These are phyloP conservation scores for Arizona elegans DNA, from an alignment of 2,113 vertebrate species.

Conservation along the genomic window DNA sequence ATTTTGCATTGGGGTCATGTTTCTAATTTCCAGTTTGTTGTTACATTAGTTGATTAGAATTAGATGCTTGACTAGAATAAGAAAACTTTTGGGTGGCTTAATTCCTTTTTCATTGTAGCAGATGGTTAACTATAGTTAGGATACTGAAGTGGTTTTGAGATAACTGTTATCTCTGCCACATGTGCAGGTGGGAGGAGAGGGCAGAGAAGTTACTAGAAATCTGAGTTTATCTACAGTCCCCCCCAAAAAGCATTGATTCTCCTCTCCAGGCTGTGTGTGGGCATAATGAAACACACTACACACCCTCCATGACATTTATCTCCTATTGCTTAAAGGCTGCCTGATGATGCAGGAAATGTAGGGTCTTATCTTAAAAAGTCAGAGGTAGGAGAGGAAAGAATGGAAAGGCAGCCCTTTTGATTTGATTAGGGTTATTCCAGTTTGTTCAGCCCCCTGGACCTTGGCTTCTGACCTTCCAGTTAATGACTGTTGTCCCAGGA, in stretches of 20 bases:
- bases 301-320: constrained; percentile 25
- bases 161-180: background rate
- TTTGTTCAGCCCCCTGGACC: background rate
- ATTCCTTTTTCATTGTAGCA: background rate
- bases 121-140: background rate
- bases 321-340: constrained; percentile 38
- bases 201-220: background rate
- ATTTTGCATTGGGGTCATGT: background rate
- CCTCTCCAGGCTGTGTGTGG: constrained; percentile 45
- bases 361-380: constrained; percentile 29
- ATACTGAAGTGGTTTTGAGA: background rate
- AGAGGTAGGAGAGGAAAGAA: constrained; percentile 29
- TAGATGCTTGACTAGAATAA: background rate
- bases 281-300: constrained; percentile 44
- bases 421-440: constrained; percentile 37
- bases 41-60: background rate
- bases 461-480: constrained; percentile 40
- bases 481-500: constrained; percentile 54
- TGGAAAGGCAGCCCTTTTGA: constrained; percentile 22
- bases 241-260: background rate
- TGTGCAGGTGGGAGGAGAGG: background rate
- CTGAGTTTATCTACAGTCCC: background rate
- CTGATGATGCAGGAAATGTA: constrained; percentile 52
- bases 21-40: background rate
- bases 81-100: background rate